A percentile compares a stretch with the other conserved stretches of the same genome.
Conservation (phyloP, 2,113 vertebrate genomes). For the sheep (Ovis aries) region DNA sequence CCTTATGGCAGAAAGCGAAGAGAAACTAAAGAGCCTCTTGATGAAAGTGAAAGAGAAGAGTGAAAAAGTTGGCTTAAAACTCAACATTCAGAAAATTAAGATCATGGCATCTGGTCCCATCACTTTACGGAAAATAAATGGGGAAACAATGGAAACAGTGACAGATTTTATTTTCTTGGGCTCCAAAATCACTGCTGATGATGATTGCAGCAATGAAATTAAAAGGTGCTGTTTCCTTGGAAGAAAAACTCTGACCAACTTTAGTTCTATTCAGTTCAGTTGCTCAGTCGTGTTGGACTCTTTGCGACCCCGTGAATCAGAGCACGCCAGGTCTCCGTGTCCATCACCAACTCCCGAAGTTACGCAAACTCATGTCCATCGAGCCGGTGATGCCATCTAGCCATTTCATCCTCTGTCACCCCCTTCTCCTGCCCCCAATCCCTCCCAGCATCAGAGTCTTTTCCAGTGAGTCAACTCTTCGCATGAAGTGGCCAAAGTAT, state of each 20-base stretch:
- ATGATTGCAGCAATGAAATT: background rate
- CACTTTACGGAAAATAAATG: background rate
- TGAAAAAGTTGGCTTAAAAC: background rate
- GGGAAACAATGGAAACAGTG: background rate
- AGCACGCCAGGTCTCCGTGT: accelerated
- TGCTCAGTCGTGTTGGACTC: no score
- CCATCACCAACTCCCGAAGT: no score
- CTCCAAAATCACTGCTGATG: background rate
- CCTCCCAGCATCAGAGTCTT: no score
- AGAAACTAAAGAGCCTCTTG: background rate
- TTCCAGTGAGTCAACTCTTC: no score
- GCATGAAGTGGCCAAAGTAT: no score
- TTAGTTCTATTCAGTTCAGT: no score
- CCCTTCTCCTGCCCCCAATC: no score
- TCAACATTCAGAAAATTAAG: background rate
- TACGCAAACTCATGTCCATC: no score
- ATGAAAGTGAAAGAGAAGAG: background rate
- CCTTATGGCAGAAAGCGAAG: accelerated
- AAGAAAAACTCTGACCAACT: background rate
- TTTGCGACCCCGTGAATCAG: no score
- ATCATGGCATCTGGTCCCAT: background rate
- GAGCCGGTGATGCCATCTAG: no score
- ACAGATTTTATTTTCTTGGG: background rate
- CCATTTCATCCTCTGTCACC: no score
- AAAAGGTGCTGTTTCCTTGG: background rate